phyloP scores from a whole-genome alignment of 2,888 invertebrate species.

The Drosophila cognata region DNA sequence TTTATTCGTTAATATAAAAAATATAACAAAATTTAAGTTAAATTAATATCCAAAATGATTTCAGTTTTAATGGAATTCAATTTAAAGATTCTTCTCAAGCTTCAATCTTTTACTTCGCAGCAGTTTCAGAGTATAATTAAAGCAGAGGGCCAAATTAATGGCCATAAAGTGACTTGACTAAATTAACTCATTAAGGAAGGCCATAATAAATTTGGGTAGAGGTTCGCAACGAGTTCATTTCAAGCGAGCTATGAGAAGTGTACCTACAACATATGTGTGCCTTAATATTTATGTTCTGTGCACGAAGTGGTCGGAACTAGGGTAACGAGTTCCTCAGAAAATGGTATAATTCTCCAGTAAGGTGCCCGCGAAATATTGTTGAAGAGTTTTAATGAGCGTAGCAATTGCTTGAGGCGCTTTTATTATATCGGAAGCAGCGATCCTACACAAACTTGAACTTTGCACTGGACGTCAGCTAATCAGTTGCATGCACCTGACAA shows the following conservation, averaged over 20 bases:
- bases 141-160: constrained; percentile 41
- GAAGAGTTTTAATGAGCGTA: constrained; percentile 3
- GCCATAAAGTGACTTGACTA: constrained; percentile 52
- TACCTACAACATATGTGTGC: not conserved
- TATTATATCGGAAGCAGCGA: constrained; percentile 11
- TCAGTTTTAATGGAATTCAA: not conserved
- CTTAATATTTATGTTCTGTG: not conserved
- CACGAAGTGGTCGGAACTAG: not conserved
- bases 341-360: not conserved
- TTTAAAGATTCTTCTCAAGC: constrained; percentile 1
- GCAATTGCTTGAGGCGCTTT: constrained; percentile 11
- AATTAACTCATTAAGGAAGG: constrained; percentile 57
- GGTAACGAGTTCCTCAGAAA: constrained; percentile 2
- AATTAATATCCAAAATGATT: not conserved
- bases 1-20: not conserved
- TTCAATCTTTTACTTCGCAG: not conserved
- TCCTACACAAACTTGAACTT: constrained; percentile 42
- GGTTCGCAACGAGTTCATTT: constrained; percentile 24
- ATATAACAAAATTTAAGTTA: not conserved
- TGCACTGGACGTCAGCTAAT: constrained; percentile 52
- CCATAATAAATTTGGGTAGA: constrained; percentile 37
- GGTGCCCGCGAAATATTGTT: constrained; percentile 29
- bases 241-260: constrained; percentile 5
- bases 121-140: constrained; percentile 4
- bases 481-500: constrained; percentile 70